Evolutionary conservation across 2,888 invertebrate species (phyloP).

Genomic region (Drosophila gaucha): DNA sequence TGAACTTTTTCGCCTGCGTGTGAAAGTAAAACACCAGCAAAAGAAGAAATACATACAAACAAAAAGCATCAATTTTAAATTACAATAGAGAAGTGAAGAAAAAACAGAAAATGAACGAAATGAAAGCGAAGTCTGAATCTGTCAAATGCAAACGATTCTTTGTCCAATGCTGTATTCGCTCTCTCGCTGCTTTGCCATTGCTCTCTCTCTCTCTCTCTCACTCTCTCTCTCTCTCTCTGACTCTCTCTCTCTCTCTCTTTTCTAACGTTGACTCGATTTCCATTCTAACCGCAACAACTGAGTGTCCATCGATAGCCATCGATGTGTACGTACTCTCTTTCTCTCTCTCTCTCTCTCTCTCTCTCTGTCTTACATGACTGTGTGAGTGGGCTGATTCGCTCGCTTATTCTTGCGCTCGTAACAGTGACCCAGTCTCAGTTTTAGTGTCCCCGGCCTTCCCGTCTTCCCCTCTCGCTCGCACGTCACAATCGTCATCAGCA

Average conservation of each 20-base stretch:
- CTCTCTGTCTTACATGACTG: slow-evolving; percentile 7
- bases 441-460: slow-evolving; percentile 5
- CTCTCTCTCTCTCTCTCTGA: slow-evolving; percentile 10
- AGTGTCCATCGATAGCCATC: slow-evolving; percentile 12
- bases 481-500: slow-evolving; percentile 45
- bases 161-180: slow-evolving; percentile 17
- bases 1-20: slow-evolving; percentile 49
- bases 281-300: slow-evolving; percentile 25
- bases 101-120: slow-evolving; percentile 59
- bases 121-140: slow-evolving; percentile 68
- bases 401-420: slow-evolving; percentile 73
- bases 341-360: background rate
- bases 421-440: slow-evolving; percentile 82
- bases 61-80: slow-evolving; percentile 59
- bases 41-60: slow-evolving; percentile 20
- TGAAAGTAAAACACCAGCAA: slow-evolving; percentile 64
- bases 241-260: slow-evolving; percentile 17
- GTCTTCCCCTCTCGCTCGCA: slow-evolving; percentile 1
- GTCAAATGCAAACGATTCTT: slow-evolving; percentile 69
- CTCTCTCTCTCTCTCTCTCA: background rate
- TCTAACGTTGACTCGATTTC: slow-evolving; percentile 56
- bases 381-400: slow-evolving; percentile 34
- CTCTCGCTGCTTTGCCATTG: slow-evolving; percentile 7
- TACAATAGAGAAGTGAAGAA: slow-evolving; percentile 46
- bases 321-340: background rate